Evolutionary conservation across 2,113 vertebrate genomes (phyloP).

Genomic region (Sitta europaea): DNA sequence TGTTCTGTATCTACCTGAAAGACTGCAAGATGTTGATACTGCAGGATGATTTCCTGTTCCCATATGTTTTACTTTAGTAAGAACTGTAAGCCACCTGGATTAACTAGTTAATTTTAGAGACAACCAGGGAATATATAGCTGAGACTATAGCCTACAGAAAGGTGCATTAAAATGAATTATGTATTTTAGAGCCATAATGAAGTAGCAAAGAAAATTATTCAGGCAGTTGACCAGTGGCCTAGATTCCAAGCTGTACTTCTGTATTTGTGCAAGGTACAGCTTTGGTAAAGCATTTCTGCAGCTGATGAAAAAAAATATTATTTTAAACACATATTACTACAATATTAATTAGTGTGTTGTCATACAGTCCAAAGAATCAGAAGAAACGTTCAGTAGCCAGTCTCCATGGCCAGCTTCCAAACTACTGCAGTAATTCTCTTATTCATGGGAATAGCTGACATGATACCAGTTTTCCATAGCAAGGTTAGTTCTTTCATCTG

Average conservation of each 20-base stretch:
- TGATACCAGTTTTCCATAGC: neutral
- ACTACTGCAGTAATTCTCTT: neutral
- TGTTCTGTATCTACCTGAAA: neutral
- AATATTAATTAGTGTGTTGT: neutral
- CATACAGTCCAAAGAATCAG: neutral
- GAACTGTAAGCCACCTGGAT: neutral
- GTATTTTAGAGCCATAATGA: neutral
- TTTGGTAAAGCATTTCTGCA: neutral
- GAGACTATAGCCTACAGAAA: neutral
- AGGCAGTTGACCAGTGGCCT: neutral
- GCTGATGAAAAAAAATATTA: neutral
- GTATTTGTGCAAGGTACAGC: neutral
- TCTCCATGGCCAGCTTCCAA: neutral
- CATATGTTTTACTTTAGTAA: neutral
- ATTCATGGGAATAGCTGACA: neutral
- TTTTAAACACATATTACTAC: neutral
- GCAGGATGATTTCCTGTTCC: neutral
- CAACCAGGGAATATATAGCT: neutral
- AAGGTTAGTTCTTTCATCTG: neutral
- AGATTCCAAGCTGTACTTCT: neutral
- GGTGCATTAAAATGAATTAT: neutral
- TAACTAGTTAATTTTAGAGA: slow-evolving; percentile 9
- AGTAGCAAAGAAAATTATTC: neutral
- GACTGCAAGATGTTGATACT: neutral
- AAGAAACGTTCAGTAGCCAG: neutral